Percentiles rank a stretch among this genome's conserved stretches.
Evolutionary conservation across 2,113 vertebrate species (phyloP).

Genomic region (Petrocephalus zakoni): DNA sequence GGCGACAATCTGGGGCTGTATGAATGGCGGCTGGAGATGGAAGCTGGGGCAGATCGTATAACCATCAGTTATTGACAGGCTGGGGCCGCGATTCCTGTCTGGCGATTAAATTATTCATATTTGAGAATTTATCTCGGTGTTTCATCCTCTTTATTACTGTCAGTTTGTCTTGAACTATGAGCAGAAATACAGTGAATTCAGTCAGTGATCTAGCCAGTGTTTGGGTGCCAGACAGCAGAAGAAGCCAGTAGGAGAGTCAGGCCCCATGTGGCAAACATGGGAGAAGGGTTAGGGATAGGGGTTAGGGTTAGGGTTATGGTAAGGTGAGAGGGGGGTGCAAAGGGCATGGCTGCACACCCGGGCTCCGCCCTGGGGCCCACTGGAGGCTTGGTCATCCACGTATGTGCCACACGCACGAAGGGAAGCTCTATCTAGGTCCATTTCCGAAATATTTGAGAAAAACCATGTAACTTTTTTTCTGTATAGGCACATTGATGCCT

Average conservation of each 20-base stretch:
- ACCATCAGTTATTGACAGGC: neutral
- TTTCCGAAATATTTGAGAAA: too few species aligned
- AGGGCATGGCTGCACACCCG: too few species aligned
- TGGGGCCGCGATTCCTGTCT: neutral
- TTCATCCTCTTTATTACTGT: neutral
- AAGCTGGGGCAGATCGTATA: neutral
- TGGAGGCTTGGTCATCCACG: too few species aligned
- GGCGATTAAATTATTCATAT: conserved; percentile 14
- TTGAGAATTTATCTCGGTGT: neutral
- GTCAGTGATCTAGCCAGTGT: neutral
- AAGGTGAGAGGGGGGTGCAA: too few species aligned
- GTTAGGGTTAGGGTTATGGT: neutral
- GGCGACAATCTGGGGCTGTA: neutral
- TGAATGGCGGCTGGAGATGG: neutral
- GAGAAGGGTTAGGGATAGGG: neutral
- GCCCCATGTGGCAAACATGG: neutral
- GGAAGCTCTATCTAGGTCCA: too few species aligned
- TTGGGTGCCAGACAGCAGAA: neutral
- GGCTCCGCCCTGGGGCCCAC: too few species aligned
- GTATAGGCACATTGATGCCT: too few species aligned
- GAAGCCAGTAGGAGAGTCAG: too few species aligned
- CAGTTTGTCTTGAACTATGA: neutral
- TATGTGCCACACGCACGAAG: too few species aligned
- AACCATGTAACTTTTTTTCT: too few species aligned
- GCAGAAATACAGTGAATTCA: neutral